phyloP scores from a whole-genome alignment of 2,113 vertebrate genomes.

The Camelus dromedarius region DNA sequence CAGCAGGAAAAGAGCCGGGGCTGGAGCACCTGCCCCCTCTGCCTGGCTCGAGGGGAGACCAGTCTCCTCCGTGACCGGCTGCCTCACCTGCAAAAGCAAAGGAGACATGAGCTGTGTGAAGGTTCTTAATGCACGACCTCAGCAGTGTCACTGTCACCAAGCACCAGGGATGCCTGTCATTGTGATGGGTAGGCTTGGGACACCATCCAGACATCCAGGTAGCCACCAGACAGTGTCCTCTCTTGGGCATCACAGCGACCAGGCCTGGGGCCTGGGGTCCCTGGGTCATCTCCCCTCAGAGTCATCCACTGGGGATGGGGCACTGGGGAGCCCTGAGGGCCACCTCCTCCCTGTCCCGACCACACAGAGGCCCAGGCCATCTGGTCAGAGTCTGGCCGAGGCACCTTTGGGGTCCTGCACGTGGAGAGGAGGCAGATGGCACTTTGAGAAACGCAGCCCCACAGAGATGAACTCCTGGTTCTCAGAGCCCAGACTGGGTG shows the following conservation, averaged over 20 bases:
- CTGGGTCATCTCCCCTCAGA: neutral
- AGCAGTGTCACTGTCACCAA: no score
- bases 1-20: neutral
- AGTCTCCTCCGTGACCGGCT: neutral
- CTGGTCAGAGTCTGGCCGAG: neutral
- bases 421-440: neutral
- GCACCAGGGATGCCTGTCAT: no score
- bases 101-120: neutral
- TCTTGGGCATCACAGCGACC: neutral
- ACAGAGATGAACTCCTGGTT: neutral
- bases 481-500: neutral
- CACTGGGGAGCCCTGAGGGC: neutral
- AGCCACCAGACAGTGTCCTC: neutral
- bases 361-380: fast-evolving
- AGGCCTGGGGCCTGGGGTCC: neutral
- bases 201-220: neutral
- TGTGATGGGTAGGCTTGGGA: no score
- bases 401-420: no score
- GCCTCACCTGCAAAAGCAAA: neutral
- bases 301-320: no score
- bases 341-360: neutral
- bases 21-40: neutral
- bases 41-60: neutral
- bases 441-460: neutral
- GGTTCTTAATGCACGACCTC: neutral